Evolutionary conservation across 2,113 vertebrate genomes (phyloP).

Genomic region (Isichthys henryi): DNA sequence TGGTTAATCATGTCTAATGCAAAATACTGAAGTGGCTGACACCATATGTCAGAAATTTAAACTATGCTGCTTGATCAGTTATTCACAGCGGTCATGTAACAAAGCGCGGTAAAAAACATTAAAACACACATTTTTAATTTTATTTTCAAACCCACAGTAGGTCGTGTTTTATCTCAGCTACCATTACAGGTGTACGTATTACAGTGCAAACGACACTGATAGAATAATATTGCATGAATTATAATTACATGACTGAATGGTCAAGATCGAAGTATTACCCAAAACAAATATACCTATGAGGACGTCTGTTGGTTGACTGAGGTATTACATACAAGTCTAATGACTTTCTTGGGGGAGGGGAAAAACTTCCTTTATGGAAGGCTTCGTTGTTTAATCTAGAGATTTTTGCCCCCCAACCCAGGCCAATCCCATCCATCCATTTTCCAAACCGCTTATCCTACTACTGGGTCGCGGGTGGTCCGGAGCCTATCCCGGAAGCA

Average conservation of each 20-base stretch:
- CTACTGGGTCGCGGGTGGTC: too few relatives aligned
- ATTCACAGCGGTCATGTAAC: not conserved
- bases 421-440: too few relatives aligned
- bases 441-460: too few relatives aligned
- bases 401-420: not conserved
- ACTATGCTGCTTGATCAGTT: not conserved
- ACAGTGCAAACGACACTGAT: not conserved
- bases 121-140: not conserved
- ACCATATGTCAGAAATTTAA: not conserved
- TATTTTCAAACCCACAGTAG: not conserved
- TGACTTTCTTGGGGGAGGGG: not conserved
- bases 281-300: not conserved
- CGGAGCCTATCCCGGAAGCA: too few relatives aligned
- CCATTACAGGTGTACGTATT: not conserved
- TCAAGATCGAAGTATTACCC: not conserved
- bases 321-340: not conserved
- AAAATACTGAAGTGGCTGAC: not conserved
- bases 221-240: not conserved
- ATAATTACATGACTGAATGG: not conserved
- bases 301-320: slow-evolving; percentile 5
- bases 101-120: not conserved
- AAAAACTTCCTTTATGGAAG: not conserved
- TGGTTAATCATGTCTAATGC: not conserved
- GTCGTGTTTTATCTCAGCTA: not conserved
- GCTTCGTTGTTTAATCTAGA: not conserved